These are phyloP conservation scores for Hyperoplus lanceolatus DNA, from an alignment of 2,797 vertebrate species.

Conservation along the genomic window DNA sequence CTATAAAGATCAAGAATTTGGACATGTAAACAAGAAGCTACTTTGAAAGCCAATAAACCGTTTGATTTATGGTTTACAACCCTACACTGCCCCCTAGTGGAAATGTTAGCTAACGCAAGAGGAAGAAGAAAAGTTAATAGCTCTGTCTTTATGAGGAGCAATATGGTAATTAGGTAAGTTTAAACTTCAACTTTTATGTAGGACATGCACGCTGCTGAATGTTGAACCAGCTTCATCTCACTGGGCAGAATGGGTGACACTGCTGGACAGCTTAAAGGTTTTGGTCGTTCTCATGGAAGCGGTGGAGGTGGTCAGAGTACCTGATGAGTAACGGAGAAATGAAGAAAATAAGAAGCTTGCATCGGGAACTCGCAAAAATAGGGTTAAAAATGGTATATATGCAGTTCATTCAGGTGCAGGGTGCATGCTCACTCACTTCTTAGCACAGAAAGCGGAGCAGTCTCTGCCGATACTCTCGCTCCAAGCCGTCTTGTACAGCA, in stretches of 20 bases:
- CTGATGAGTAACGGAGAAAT: slow-evolving; percentile 74
- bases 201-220: slow-evolving; percentile 12
- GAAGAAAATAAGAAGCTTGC: background rate
- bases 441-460: slow-evolving; percentile 93
- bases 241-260: slow-evolving; percentile 49
- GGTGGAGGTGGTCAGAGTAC: slow-evolving; percentile 95
- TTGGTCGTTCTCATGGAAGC: slow-evolving; percentile 92
- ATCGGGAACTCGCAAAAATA: background rate
- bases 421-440: slow-evolving; percentile 88
- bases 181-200: background rate
- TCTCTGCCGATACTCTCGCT: slow-evolving; percentile 95
- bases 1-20: slow-evolving; percentile 16
- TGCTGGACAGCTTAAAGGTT: slow-evolving; percentile 82
- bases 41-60: background rate
- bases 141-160: background rate
- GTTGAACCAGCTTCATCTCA: background rate
- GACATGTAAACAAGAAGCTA: slow-evolving; percentile 11
- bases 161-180: background rate
- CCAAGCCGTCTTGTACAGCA: slow-evolving; percentile 97
- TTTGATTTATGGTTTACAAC: slow-evolving; percentile 25
- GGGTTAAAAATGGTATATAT: background rate
- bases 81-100: slow-evolving; percentile 70
- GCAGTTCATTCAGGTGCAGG: background rate
- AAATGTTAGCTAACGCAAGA: slow-evolving; percentile 43
- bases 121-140: slow-evolving; percentile 8